A percentile compares a stretch with the other conserved stretches of the same genome.
phyloP scores from a whole-genome alignment of 2,113 vertebrate genomes.

The Lepidothrix coronata region DNA sequence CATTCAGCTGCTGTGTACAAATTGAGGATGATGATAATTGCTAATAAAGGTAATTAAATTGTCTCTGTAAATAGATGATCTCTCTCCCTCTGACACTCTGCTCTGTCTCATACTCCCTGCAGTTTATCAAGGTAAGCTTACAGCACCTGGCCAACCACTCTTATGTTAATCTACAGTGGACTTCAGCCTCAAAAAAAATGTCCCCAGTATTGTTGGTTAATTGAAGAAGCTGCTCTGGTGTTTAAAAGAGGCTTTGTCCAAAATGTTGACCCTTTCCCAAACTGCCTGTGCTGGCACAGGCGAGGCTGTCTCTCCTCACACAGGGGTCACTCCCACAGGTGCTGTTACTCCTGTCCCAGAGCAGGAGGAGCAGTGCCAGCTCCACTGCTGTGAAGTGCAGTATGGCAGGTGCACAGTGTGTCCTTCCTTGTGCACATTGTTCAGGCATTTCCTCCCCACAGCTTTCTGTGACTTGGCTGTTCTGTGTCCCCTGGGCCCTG shows the following conservation, averaged over 20 bases:
- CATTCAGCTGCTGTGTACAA: neutral
- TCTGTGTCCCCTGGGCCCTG: neutral
- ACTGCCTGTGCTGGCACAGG: neutral
- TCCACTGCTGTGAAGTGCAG: neutral
- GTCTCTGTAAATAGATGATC: neutral
- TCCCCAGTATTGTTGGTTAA: neutral
- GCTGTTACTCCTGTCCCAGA: neutral
- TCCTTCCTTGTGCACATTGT: neutral
- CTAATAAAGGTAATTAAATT: conserved; percentile 7
- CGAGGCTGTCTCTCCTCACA: neutral
- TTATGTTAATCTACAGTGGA: neutral
- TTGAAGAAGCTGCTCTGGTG: neutral
- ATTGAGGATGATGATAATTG: neutral
- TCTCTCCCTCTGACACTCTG: neutral
- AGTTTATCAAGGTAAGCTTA: neutral
- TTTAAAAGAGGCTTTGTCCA: neutral
- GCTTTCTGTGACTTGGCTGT: neutral
- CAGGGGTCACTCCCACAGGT: neutral
- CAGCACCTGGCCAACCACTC: neutral
- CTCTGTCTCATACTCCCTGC: neutral
- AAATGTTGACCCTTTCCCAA: neutral
- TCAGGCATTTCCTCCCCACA: neutral
- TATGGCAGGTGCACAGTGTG: neutral
- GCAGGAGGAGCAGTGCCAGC: neutral
- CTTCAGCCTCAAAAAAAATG: neutral